Base-by-base conservation (phyloP, 2,888 invertebrate species). In the Sinodicranocentrus sp. region DNA sequence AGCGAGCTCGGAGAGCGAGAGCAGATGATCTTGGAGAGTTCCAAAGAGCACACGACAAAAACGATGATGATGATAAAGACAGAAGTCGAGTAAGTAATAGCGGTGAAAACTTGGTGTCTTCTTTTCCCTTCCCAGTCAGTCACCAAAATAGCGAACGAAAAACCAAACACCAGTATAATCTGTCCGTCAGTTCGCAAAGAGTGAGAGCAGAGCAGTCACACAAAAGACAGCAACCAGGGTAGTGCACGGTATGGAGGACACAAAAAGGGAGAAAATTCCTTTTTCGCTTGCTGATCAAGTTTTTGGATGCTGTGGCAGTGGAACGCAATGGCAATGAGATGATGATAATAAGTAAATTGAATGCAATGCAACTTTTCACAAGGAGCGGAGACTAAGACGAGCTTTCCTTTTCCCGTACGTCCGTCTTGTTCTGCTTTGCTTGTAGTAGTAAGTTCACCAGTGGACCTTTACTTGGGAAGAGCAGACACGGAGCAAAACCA, bases 261-360 rank as follows among this genome's bases (percentile, higher is more conserved):
- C 80, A 80, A 73, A 80, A 78, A 44, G 54, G 67, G 80, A 73
- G 72, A 80, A 76, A 77, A 71, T 77, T 77, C 72, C 65, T 77
- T 54, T 48, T 73, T 61, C 61, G 26, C 61, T 17, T 25, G 25
- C 43, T 43, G 43, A 65, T 43, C 65, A 43, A 65, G 23, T 43
- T n/a, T n/a, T 48, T 48, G 48, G 39, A 43, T 65, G 39, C 43
- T 65, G 68, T 82, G 82, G 83, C 76, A 71, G 76, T 82, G 57
- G 39, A 76, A 48, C 57, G 57, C 57, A 23, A 19, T 65, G 75
- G 44, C 57, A 63, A 75, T 21, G 72, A 33, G 65, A 65, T 63
- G 83, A 83, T 83, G 83, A 84, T 77, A 77, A 77, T 76, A 83
- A 83, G 83, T 71, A 83, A 84, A 84, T 84, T 84, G 72, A 84